These are phyloP conservation scores for Garrulus glandarius DNA, from an alignment of 2,797 vertebrate genomes.

Conservation along the genomic window DNA sequence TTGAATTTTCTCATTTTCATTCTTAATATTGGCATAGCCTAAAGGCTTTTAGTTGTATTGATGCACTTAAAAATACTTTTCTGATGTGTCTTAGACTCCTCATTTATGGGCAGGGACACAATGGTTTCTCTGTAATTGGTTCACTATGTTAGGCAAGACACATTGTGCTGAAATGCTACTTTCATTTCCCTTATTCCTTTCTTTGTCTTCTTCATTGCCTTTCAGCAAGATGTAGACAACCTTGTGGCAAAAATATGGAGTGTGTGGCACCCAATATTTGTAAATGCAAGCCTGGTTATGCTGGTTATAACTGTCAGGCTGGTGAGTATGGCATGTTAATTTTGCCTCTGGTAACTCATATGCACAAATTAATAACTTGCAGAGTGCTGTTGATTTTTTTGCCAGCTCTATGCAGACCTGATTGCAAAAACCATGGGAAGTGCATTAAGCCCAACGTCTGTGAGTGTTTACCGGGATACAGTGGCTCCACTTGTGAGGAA, in stretches of 20 bases:
- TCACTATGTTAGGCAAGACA: neutral
- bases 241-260: constrained; percentile 86
- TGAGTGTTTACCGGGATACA: constrained; percentile 81
- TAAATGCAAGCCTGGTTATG: constrained; percentile 86
- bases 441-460: constrained; percentile 85
- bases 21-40: neutral
- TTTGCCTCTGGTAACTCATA: neutral
- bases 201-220: neutral
- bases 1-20: neutral
- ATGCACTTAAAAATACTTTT: neutral
- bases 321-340: constrained; percentile 76
- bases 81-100: neutral
- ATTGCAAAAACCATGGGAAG: constrained; percentile 88
- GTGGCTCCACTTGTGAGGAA: constrained; percentile 83
- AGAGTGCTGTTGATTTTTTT: constrained; percentile 47
- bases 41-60: neutral
- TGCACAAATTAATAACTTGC: neutral
- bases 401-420: constrained; percentile 87
- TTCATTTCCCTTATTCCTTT: neutral
- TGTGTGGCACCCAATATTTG: constrained; percentile 87
- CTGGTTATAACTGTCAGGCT: constrained; percentile 83
- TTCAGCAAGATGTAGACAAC: constrained; percentile 84
- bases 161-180: neutral
- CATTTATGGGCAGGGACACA: neutral
- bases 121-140: neutral